Evolutionary conservation across 2,888 invertebrate genomes (phyloP), one percentile per base, ranked within the genome.

Genomic region (Portevinia maculata): DNA sequence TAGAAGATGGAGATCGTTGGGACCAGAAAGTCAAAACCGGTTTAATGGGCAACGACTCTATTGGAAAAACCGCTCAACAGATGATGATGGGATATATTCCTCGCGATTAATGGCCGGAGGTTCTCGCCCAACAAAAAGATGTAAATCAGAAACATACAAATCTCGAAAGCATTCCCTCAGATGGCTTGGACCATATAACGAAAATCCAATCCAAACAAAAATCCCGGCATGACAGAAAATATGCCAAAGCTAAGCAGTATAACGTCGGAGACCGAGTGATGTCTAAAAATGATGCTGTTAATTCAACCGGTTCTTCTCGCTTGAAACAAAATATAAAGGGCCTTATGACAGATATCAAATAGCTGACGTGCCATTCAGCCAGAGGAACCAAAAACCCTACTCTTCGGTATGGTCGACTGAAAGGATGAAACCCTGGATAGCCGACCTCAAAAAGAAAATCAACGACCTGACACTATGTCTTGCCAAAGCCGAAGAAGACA

Each of bases 321-420:
- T n/a, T n/a, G n/a, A n/a, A n/a, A n/a, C n/a, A n/a, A n/a, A n/a
- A n/a, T n/a, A n/a, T n/a, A n/a, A n/a, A n/a, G n/a, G n/a, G n/a
- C 55, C 30, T 7, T 24, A 44, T 13, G 46, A 60, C n/a, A 3
- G 60, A 6, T 60, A 64, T 13, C 50, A 50, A 28, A 15, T 64
- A n/a, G 70, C 59, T 3, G 70, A 71, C 41, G 60, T 60, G 59
- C 70, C 71, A 13, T 71, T 71, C 15, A 53, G 60, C 13, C 41
- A 57, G 17, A 24, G 70, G 5, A 44, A 11, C 21, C 60, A 59
- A 59, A 59, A 59, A 28, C 60, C 69, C 1, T 76, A 76, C 19
- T 44, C 67, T 7, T 17, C 59, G 0, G 53, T 76, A 28, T 59
- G 50, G 70, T 5, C 60, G 19, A 52, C 60, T 0, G 59, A 67